phyloP scores from a whole-genome alignment of 2,888 invertebrate genomes.

The Phaedon cochleariae region DNA sequence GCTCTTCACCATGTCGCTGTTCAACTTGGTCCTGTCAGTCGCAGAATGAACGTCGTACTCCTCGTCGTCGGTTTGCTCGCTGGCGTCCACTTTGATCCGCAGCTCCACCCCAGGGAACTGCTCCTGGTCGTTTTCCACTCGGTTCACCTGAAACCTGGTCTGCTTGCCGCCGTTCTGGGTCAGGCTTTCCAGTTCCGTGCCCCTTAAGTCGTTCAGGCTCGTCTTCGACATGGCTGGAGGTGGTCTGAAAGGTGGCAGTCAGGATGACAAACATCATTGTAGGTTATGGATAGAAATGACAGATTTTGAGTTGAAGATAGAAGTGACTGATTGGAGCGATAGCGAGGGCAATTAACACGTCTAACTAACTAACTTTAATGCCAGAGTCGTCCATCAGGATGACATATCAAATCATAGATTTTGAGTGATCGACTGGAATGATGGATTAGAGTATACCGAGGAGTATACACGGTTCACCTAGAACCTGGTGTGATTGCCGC shows the following conservation, averaged over 20 bases:
- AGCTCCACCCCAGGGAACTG: slow-evolving; percentile 22
- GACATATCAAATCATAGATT: no score
- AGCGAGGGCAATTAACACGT: no score
- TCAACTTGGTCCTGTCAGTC: slow-evolving; percentile 61
- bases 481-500: slow-evolving; percentile 66
- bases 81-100: slow-evolving; percentile 32
- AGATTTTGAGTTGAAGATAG: no score
- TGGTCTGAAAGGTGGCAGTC: not conserved
- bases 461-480: slow-evolving; percentile 72
- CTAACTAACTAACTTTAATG: no score
- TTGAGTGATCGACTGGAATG: no score
- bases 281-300: no score
- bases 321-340: no score
- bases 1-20: slow-evolving; percentile 75
- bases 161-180: slow-evolving; percentile 58
- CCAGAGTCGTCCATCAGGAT: no score
- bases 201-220: slow-evolving; percentile 17
- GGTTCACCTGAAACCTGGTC: slow-evolving; percentile 70
- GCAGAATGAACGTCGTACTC: slow-evolving; percentile 63
- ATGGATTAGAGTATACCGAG: no score
- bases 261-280: not conserved
- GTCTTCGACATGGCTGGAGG: not conserved
- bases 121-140: slow-evolving; percentile 64
- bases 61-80: slow-evolving; percentile 47
- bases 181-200: slow-evolving; percentile 49